phyloP scores from a whole-genome alignment of 2,888 invertebrate species.

The Hirtodrosophila confusa region DNA sequence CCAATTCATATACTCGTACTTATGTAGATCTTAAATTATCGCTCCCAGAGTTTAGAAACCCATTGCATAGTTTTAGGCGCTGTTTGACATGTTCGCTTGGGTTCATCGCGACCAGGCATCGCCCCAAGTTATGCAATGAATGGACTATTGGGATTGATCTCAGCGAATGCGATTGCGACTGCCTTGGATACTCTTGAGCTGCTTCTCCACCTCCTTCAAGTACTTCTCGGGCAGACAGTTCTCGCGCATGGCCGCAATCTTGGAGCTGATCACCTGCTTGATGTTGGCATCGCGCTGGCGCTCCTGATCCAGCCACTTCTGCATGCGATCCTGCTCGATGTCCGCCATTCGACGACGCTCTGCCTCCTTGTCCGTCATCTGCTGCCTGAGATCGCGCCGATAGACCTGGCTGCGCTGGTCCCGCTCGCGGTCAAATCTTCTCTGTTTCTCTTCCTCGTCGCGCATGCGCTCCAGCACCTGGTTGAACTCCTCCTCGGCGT shows the following conservation, averaged over 20 bases:
- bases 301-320: constrained; percentile 81
- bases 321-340: constrained; percentile 77
- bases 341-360: constrained; percentile 77
- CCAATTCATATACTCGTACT: too few species aligned
- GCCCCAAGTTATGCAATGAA: constrained; percentile 40
- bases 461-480: constrained; percentile 79
- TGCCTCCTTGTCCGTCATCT: constrained; percentile 82
- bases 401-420: constrained; percentile 75
- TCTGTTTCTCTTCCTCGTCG: constrained; percentile 79
- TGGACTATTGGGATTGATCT: not conserved
- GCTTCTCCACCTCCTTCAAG: constrained; percentile 83
- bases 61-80: constrained; percentile 50
- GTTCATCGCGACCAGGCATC: not conserved
- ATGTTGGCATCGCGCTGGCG: constrained; percentile 81
- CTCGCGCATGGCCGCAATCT: constrained; percentile 82
- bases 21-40: too few species aligned
- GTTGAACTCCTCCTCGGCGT: constrained; percentile 82
- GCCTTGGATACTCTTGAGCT: constrained; percentile 70
- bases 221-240: constrained; percentile 84
- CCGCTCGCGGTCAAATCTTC: constrained; percentile 64
- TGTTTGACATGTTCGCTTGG: not conserved
- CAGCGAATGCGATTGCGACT: constrained; percentile 64
- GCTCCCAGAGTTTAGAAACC: not conserved
- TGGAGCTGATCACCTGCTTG: constrained; percentile 81
- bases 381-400: constrained; percentile 81